Base-by-base conservation (phyloP, 2,888 invertebrate species). In the Pristionchus mayeri region DNA sequence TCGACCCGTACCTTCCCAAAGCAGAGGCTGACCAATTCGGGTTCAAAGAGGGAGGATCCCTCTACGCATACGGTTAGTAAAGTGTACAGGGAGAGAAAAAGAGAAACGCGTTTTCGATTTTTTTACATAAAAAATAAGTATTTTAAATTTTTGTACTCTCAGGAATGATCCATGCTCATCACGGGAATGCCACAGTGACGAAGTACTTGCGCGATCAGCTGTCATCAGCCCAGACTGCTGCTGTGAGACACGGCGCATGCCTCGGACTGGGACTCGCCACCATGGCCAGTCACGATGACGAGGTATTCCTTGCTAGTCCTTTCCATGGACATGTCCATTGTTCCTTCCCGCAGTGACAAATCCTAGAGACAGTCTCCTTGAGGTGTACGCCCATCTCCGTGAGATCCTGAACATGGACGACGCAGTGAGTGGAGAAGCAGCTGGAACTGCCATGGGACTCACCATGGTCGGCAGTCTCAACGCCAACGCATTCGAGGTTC, bases 401-500 rank as follows among this genome's bases (percentile, higher is more conserved):
- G 97, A 97, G 93, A 97, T 97, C 94, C 94, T 99, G 86, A 98
- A 97, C 92, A 97, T 98, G 91, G 99, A 99, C 93, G 99, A 99
- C 94, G 99, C 99, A 0, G 97, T 98, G 0, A 98, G 98, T 37
- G 98, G 98, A 85, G 99, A 99, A 94, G 76, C 54, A 9, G 98
- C 99, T 44, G 98, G 98, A 86, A 96, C 99, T 89, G 97, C 98
- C 0, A 98, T 99, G 98, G 99, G 99, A 76, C 96, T 99, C 95
- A 98, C 98, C 0, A 98, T 98, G 98, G 94, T 98, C 89, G 98
- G 98, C 0, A 98, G 98, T 0, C 96, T 97, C 93, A 95, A 96
- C 91, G 95, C 96, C 0, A 95, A 95, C 87, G 96, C 80, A 40
- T 85, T 85, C 76, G 63, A 81, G 52, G 85, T 80, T 50, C n/a